These are phyloP conservation scores for Porites cylindrica DNA, from an alignment of 92 coral and sea anemone species.

Conservation along the genomic window DNA sequence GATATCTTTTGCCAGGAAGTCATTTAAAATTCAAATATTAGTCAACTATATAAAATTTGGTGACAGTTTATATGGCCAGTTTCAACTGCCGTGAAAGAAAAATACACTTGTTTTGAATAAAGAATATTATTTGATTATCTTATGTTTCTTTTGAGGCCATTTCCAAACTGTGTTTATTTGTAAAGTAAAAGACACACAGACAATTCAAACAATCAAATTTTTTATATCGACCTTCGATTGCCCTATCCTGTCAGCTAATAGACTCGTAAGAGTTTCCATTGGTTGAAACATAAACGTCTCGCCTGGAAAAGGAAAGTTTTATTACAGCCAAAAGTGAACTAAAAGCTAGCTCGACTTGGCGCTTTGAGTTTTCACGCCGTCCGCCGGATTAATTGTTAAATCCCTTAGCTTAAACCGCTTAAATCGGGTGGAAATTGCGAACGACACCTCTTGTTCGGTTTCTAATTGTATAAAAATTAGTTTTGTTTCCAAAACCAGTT, in stretches of 20 bases:
- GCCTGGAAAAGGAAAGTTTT: background rate
- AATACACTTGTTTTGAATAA: background rate
- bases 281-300: background rate
- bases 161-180: constrained; percentile 9
- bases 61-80: too few species aligned
- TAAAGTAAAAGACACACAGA: background rate
- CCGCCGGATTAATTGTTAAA: background rate
- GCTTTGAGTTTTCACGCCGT: background rate
- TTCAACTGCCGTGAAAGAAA: background rate
- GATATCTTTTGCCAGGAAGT: constrained; percentile 19
- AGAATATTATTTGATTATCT: background rate
- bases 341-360: background rate
- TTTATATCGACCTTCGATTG: constrained; percentile 1
- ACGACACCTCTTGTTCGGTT: background rate
- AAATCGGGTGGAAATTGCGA: background rate
- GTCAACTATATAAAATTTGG: too few species aligned
- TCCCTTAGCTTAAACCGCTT: background rate
- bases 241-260: background rate
- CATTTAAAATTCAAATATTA: background rate
- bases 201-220: constrained; percentile 9
- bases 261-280: background rate
- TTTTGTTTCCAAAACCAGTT: background rate
- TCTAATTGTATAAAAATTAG: background rate
- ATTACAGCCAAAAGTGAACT: background rate
- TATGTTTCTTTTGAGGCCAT: background rate